Evolutionary conservation across 1,140 invertebrate genomes (phyloP).

Genomic region (Drosophila baimaii): DNA sequence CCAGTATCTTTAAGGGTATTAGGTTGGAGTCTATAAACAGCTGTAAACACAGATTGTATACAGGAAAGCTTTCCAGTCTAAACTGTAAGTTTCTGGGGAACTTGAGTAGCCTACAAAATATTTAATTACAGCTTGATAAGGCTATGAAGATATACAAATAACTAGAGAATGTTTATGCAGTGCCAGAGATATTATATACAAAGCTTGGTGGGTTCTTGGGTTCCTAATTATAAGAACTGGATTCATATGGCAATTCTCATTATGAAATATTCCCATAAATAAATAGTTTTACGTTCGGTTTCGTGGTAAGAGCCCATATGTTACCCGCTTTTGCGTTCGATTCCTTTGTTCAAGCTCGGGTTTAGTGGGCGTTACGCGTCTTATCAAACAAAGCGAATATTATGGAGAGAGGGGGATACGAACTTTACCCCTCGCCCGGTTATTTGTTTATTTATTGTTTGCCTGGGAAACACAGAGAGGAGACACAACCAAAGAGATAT

Average conservation of each 20-base stretch:
- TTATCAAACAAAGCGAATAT: conserved; percentile 24
- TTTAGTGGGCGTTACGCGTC: conserved; percentile 33
- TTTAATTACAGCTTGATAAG: background rate
- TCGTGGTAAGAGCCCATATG: conserved; percentile 1
- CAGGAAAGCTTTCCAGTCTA: too few species aligned
- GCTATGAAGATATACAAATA: background rate
- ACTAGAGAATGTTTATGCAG: background rate
- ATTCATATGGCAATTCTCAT: background rate
- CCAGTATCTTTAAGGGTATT: background rate
- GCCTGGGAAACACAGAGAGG: conserved; percentile 31
- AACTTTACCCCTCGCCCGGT: background rate
- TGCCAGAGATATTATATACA: too few species aligned
- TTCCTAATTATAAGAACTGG: background rate
- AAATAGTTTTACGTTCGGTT: conserved; percentile 22
- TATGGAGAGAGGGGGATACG: background rate
- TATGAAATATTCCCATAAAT: conserved; percentile 2
- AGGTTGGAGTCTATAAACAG: too few species aligned
- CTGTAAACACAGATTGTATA: background rate
- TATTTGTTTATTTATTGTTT: conserved; percentile 20
- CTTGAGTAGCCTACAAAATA: background rate
- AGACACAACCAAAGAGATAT: conserved; percentile 3
- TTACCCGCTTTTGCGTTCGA: background rate
- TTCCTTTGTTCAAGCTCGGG: conserved; percentile 25
- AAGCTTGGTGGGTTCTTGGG: background rate
- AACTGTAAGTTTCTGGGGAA: background rate